A percentile compares a stretch with the other conserved stretches of the same genome.
Conservation (phyloP, 2,797 vertebrate species). For the Dallia pectoralis region DNA sequence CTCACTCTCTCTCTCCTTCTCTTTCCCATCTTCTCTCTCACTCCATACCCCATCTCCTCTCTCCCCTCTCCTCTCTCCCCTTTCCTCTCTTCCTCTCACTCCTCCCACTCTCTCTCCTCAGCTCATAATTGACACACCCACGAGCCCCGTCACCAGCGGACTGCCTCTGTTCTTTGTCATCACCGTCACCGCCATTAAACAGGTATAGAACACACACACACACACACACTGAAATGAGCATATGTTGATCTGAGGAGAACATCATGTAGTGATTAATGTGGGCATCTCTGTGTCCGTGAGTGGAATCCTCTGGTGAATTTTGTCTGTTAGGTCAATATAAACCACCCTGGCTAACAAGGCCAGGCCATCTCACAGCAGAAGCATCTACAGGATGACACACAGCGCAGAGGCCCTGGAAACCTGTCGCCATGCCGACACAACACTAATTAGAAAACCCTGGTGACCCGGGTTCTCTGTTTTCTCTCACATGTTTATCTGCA, state of each 20-base stretch:
- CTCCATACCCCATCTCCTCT: slow-evolving; percentile 28
- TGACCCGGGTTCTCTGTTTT: not conserved
- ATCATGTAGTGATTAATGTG: too few species aligned
- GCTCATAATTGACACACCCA: slow-evolving; percentile 84
- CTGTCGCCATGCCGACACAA: not conserved
- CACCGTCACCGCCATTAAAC: not conserved
- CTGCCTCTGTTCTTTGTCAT: slow-evolving; percentile 98
- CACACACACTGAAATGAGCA: not conserved
- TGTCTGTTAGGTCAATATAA: not conserved
- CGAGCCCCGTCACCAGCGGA: slow-evolving; percentile 96
- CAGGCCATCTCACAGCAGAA: not conserved
- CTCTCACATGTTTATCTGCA: not conserved
- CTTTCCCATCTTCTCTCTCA: slow-evolving; percentile 18
- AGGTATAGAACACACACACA: not conserved
- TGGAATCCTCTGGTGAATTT: not conserved
- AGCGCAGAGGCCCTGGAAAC: not conserved
- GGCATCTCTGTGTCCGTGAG: too few species aligned
- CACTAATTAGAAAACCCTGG: not conserved
- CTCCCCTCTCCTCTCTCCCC: not conserved
- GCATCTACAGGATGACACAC: not conserved
- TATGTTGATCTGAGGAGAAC: not conserved
- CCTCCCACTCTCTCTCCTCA: not conserved
- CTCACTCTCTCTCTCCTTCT: slow-evolving; percentile 23
- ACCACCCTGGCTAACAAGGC: not conserved
- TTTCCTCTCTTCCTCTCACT: too few species aligned